Evolutionary conservation across 2,888 invertebrate species (phyloP).

Genomic region (Nephrotoma guestfalica): DNA sequence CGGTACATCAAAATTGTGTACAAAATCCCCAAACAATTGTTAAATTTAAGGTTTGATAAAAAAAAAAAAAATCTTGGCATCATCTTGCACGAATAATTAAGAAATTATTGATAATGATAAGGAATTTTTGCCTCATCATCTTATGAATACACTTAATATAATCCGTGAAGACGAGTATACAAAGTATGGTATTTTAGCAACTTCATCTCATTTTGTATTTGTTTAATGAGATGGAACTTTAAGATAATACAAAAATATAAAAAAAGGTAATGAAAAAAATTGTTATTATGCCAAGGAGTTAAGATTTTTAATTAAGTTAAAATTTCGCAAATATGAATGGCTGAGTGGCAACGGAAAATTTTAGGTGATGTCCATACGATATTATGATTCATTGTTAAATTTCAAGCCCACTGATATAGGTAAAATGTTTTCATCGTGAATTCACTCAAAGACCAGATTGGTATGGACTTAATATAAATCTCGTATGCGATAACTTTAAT

Average conservation of each 20-base stretch:
- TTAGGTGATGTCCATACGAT: no score
- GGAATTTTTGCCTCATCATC: not conserved
- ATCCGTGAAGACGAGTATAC: not conserved
- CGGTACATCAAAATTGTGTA: not conserved
- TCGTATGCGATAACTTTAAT: no score
- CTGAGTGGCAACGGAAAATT: no score
- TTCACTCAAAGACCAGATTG: no score
- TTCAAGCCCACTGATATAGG: no score
- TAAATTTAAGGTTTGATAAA: not conserved
- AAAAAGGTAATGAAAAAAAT: not conserved
- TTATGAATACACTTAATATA: not conserved
- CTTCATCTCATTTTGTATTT: not conserved
- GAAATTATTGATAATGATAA: not conserved
- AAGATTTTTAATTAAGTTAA: not conserved
- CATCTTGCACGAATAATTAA: not conserved
- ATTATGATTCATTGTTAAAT: no score
- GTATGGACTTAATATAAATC: no score
- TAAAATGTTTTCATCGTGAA: no score
- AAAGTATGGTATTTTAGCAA: not conserved
- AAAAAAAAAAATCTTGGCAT: not conserved
- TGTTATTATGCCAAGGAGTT: not conserved
- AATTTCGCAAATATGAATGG: not conserved
- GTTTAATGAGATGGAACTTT: not conserved
- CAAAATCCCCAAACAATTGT: not conserved
- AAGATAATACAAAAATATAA: not conserved